Base-by-base conservation (phyloP, 2,888 invertebrate species). In the Linnaemya vulpina region DNA sequence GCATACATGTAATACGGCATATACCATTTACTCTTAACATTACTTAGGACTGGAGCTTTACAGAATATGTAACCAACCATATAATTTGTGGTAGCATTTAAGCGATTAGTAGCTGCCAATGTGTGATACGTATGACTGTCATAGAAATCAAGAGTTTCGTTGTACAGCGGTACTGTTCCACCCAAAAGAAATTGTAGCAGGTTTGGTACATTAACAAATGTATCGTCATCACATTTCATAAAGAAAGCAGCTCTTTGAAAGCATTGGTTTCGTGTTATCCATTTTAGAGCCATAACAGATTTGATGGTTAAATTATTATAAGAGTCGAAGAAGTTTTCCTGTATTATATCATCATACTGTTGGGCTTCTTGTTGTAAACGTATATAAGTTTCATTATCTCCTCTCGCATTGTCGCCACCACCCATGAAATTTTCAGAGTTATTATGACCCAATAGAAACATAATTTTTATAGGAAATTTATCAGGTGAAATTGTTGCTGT, bases 231-330 rank as follows among this genome's bases (percentile, higher is more conserved):
- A 5, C 96, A 96, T 93, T 97, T 97, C 91, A 97, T 94, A 25
- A 97, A 93, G 93, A 95, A 97, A 60, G 94, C 94, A 0, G 94
- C 94, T 92, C 87, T 88, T 13, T 88, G 86, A n/a, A 87, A 78
- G 89, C 97, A 97, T 40, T 79, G 60, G 88, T 95, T 94, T 51
- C 93, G 94, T 8, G 94, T 95, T 25, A 96, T 95, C 95, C 97
- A 96, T 90, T 97, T 97, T 79, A 97, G 91, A 94, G 97, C 95
- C 95, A 96, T 95, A 13, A 97, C 95, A 62, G 97, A 96, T 90
- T 97, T 97, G 35, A 97, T 90, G 0, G 97, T 97, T 87, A 97
- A 93, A 94, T 97, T 97, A 91, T 97, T 96, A 90, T 97, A 97
- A 0, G 96, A 95, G 91, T 97, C 97, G 51, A 95, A 91, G 90